Conservation (phyloP, 2,113 vertebrate species). For the Butorides virescens region DNA sequence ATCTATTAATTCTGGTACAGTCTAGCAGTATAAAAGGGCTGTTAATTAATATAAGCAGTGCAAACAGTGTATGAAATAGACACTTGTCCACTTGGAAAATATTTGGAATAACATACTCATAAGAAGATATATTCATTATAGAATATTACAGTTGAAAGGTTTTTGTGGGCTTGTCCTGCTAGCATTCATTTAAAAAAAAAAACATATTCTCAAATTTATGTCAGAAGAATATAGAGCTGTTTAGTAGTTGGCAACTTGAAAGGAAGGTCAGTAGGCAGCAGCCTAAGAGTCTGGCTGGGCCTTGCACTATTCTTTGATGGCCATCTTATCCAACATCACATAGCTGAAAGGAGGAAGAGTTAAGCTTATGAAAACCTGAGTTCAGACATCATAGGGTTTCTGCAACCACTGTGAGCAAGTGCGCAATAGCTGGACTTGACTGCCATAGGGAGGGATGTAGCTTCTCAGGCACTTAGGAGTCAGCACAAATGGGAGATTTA, state of each 20-base stretch:
- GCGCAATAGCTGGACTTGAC: not conserved
- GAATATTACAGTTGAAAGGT: not conserved
- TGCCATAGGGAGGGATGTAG: not conserved
- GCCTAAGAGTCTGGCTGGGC: not conserved
- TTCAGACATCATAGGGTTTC: not conserved
- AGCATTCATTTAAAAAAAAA: not conserved
- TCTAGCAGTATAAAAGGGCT: not conserved
- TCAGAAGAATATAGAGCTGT: not conserved
- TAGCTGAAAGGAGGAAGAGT: not conserved
- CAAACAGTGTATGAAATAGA: not conserved
- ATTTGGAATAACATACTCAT: not conserved
- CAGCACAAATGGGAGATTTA: not conserved
- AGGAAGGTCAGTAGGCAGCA: not conserved
- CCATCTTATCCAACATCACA: not conserved
- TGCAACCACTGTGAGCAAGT: not conserved
- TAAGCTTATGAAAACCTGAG: not conserved
- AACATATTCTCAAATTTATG: not conserved
- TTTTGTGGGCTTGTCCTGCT: not conserved
- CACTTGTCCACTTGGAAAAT: not conserved
- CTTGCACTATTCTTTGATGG: not conserved
- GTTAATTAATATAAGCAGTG: not conserved
- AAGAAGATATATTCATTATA: not conserved
- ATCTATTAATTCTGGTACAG: not conserved
- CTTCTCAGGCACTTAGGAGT: not conserved
- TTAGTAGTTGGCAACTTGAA: not conserved